A percentile compares a stretch with the other conserved stretches of the same genome.
Evolutionary conservation across 2,797 vertebrate genomes (phyloP).

Genomic region (Sebastes itinus): DNA sequence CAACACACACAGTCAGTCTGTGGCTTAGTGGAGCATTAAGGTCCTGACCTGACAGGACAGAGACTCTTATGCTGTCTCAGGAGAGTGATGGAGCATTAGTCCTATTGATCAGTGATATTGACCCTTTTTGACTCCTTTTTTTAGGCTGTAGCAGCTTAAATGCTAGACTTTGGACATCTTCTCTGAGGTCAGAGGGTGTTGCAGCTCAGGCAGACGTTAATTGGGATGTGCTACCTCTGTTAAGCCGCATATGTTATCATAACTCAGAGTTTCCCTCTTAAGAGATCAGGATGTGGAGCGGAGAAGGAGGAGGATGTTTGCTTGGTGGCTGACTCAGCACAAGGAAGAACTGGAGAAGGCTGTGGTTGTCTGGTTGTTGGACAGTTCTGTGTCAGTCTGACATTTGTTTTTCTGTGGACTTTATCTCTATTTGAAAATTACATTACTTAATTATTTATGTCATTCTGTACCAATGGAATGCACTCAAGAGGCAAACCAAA

Average conservation of each 20-base stretch:
- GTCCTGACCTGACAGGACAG: slow-evolving; percentile 51
- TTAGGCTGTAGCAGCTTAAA: background rate
- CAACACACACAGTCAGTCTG: slow-evolving; percentile 19
- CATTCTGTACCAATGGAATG: background rate
- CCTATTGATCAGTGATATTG: slow-evolving; percentile 48
- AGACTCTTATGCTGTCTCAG: slow-evolving; percentile 41
- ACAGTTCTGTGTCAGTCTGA: background rate
- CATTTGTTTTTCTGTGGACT: background rate
- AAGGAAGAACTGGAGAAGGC: background rate
- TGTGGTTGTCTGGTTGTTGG: background rate
- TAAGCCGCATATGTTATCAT: slow-evolving; percentile 6
- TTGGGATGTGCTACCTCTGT: background rate
- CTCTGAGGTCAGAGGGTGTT: background rate
- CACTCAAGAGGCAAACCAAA: too few species aligned
- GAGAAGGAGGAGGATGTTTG: slow-evolving; percentile 56
- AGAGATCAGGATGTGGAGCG: slow-evolving; percentile 46
- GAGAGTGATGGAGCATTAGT: slow-evolving; percentile 33
- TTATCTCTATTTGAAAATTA: background rate
- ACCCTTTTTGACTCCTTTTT: slow-evolving; percentile 9
- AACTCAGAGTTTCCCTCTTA: slow-evolving; percentile 16
- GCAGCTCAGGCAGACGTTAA: background rate
- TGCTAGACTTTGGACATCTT: background rate
- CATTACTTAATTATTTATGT: background rate
- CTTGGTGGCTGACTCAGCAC: slow-evolving; percentile 41
- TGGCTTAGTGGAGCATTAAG: slow-evolving; percentile 19